These are phyloP conservation scores for Enteromius treurensis DNA, from an alignment of 2,797 vertebrate species.

Conservation along the genomic window DNA sequence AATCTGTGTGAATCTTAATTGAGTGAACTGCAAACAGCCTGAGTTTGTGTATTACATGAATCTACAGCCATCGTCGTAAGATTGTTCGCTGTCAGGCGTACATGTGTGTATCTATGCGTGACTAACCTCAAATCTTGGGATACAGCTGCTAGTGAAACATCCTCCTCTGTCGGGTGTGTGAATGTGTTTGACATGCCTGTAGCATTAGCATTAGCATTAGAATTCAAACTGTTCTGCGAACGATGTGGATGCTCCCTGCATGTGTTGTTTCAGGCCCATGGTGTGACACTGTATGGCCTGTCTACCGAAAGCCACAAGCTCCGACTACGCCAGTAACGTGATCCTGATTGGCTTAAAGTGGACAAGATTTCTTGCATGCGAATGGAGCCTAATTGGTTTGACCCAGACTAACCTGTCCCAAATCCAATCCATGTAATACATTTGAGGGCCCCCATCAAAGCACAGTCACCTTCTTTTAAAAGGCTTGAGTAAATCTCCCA, in stretches of 20 bases:
- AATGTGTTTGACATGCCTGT: constrained; percentile 15
- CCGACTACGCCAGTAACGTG: constrained; percentile 69
- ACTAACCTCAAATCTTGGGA: constrained; percentile 29
- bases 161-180: constrained; percentile 1
- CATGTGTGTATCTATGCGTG: constrained; percentile 42
- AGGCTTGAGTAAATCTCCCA: constrained; percentile 49
- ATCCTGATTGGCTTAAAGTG: constrained; percentile 75
- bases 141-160: constrained; percentile 33
- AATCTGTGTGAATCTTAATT: constrained; percentile 22
- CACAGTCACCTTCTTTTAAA: constrained; percentile 51
- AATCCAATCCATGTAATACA: constrained; percentile 86
- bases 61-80: neutral
- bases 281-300: constrained; percentile 50
- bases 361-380: constrained; percentile 79
- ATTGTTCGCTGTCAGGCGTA: neutral
- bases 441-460: constrained; percentile 73
- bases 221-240: neutral
- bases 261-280: constrained; percentile 37
- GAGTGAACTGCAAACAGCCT: constrained; percentile 15
- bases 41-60: constrained; percentile 20
- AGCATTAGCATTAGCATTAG: neutral
- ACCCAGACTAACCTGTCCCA: constrained; percentile 81
- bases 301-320: constrained; percentile 56
- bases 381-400: constrained; percentile 86
- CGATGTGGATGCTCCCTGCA: constrained; percentile 36